Percentiles rank a stretch among this genome's conserved stretches.
phyloP scores from a whole-genome alignment of 1,140 invertebrate species.

The Trichoplusia ni region DNA sequence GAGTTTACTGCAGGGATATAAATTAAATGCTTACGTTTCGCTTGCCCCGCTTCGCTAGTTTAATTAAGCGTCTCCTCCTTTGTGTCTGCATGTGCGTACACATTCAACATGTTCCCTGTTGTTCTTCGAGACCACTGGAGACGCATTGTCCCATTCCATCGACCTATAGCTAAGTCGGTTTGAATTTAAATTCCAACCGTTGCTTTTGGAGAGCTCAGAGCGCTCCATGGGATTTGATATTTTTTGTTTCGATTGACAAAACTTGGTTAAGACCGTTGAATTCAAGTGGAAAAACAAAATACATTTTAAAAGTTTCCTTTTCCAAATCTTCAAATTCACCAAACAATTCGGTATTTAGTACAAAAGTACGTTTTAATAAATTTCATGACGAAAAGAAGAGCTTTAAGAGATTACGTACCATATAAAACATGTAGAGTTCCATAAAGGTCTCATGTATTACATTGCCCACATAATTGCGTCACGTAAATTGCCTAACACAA shows the following conservation, averaged over 20 bases:
- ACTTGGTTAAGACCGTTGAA: neutral
- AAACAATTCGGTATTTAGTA: no score
- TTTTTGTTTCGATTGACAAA: constrained; percentile 3
- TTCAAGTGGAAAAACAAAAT: no score
- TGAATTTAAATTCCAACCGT: constrained; percentile 25
- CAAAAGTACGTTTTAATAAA: no score
- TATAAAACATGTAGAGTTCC: neutral
- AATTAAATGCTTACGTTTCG: constrained; percentile 81
- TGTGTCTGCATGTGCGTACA: constrained; percentile 77
- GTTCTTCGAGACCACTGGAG: constrained; percentile 46
- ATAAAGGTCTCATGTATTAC: neutral
- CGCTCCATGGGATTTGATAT: no score
- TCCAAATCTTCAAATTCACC: no score
- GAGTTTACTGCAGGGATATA: constrained; percentile 80
- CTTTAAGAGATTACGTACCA: no score
- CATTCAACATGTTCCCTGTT: constrained; percentile 64
- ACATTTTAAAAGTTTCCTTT: no score
- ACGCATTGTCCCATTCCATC: constrained; percentile 37
- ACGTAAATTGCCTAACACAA: constrained; percentile 50
- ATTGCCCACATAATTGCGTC: constrained; percentile 21
- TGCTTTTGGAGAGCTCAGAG: constrained; percentile 7
- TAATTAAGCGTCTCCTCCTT: constrained; percentile 78
- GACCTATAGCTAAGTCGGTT: constrained; percentile 13
- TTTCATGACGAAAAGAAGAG: no score
- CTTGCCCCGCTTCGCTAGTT: constrained; percentile 74